Base-by-base conservation (phyloP, 2,888 invertebrate species). In the Ectemnius continuus region DNA sequence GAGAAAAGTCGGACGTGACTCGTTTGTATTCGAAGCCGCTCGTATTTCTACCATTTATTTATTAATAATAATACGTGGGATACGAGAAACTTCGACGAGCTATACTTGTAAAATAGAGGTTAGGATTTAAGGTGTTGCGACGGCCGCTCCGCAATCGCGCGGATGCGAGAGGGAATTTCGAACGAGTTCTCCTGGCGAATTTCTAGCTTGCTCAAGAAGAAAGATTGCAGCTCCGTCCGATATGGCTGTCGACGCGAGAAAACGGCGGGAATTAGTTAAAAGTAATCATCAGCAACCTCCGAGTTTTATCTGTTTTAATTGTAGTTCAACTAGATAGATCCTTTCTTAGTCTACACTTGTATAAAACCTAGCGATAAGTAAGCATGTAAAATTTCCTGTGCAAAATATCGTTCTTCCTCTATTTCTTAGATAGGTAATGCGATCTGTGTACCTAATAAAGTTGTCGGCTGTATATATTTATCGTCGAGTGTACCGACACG, bases 381-480 rank as follows among this genome's bases (percentile, higher is more conserved):
- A 47, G 26, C 20, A 48, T 66, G 20, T 60, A 66, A 47, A 28
- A 18, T 72, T 72, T 70, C 74, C 77, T 70, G 61, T 69, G 67
- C 62, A 46, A 52, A 61, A 69, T 73, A 14, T 67, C 62, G 66
- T 65, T 65, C 20, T 70, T 56, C 28, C 28, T 66, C 23, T 58
- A 58, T 64, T 67, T 71, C 65, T 59, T 48, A 76, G 63, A 47
- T 76, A 72, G 72, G 47, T 48, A 69, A 69, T 62, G 52, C 61
- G 60, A 52, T 68, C 63, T 68, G 75, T 56, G 58, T 61, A 16
- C 61, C 45, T 70, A 20, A 61, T 64, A 63, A 52, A 36, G 67
- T 74, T 64, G 26, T 57, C 48, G 62, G 46, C 62, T 67, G 79
- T 85, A 79, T 75, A 84, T 80, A 82, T 81, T 71, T 78, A 70